phyloP scores from a whole-genome alignment of 2,888 invertebrate species.

The Ephialtes manifestator region DNA sequence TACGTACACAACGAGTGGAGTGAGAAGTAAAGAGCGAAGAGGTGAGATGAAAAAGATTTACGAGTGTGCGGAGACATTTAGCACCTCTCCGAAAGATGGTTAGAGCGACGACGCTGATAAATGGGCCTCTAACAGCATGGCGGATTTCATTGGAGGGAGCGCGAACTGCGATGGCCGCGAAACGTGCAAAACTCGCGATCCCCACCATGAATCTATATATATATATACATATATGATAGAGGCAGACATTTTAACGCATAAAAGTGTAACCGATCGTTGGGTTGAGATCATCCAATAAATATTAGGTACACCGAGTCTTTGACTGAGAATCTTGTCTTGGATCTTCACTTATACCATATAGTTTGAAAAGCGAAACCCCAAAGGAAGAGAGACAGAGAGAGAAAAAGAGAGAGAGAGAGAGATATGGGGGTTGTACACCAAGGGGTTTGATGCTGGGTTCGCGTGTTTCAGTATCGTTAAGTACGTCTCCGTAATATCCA shows the following conservation, averaged over 20 bases:
- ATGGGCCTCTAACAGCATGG: conserved; percentile 81
- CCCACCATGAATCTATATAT: not conserved
- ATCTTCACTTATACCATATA: not conserved
- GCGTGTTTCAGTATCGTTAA: conserved; percentile 82
- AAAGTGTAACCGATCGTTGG: conserved; percentile 4
- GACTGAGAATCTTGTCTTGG: not conserved
- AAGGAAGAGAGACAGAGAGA: not conserved
- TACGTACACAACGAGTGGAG: conserved; percentile 31
- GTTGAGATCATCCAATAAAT: conserved; percentile 2
- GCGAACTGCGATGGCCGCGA: conserved; percentile 63
- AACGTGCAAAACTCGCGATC: conserved; percentile 3
- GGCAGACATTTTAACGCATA: conserved; percentile 62
- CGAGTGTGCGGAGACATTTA: conserved; percentile 82
- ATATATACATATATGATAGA: not conserved
- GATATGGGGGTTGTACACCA: conserved; percentile 8
- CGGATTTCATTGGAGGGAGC: conserved; percentile 70
- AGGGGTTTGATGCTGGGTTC: conserved; percentile 79
- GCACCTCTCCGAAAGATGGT: conserved; percentile 81
- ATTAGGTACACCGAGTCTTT: not conserved
- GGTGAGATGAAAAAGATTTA: conserved; percentile 78
- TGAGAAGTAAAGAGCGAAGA: conserved; percentile 33
- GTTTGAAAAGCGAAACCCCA: conserved; percentile 11
- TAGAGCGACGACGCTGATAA: conserved; percentile 81
- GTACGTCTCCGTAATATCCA: conserved; percentile 81
- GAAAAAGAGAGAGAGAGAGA: conserved; percentile 19